Conservation (phyloP, 2,888 invertebrate genomes). For the Megamerina dolium region DNA sequence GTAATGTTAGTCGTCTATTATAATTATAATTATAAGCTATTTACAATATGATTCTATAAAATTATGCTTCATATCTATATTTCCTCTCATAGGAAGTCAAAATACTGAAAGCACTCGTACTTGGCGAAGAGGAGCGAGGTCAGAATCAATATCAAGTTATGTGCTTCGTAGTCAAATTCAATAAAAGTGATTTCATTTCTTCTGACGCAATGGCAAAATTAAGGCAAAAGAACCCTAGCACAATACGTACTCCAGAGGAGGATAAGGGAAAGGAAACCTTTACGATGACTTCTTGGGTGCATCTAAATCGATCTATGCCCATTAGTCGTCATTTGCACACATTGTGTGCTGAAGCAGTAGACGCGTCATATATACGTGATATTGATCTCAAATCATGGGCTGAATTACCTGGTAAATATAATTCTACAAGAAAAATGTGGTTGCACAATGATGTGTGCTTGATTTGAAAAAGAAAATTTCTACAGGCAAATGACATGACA, state of each 20-base stretch:
- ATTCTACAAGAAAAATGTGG: too few species aligned
- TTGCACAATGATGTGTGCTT: too few species aligned
- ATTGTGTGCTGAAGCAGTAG: constrained; percentile 72
- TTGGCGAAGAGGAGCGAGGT: constrained; percentile 89
- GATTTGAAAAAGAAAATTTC: too few species aligned
- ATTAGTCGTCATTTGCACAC: constrained; percentile 69
- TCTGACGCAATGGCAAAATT: constrained; percentile 95
- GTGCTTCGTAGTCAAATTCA: constrained; percentile 86
- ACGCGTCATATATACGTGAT: constrained; percentile 70
- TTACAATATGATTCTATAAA: background rate
- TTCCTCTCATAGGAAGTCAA: constrained; percentile 73
- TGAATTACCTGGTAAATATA: constrained; percentile 66
- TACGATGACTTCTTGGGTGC: constrained; percentile 77
- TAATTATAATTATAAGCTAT: background rate
- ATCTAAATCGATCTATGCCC: constrained; percentile 60
- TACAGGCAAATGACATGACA: too few species aligned
- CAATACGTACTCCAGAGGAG: constrained; percentile 84
- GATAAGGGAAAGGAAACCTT: constrained; percentile 78
- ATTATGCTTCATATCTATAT: constrained; percentile 2
- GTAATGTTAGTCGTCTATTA: constrained; percentile 65
- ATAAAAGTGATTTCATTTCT: constrained; percentile 89
- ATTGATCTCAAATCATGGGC: constrained; percentile 76
- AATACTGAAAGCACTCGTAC: constrained; percentile 78
- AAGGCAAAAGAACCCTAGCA: constrained; percentile 82
- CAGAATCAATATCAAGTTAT: constrained; percentile 83